Percentiles rank a stretch among this genome's conserved stretches.
Evolutionary conservation across 2,113 vertebrate species (phyloP).

Genomic region (Pyrgilauda ruficollis): DNA sequence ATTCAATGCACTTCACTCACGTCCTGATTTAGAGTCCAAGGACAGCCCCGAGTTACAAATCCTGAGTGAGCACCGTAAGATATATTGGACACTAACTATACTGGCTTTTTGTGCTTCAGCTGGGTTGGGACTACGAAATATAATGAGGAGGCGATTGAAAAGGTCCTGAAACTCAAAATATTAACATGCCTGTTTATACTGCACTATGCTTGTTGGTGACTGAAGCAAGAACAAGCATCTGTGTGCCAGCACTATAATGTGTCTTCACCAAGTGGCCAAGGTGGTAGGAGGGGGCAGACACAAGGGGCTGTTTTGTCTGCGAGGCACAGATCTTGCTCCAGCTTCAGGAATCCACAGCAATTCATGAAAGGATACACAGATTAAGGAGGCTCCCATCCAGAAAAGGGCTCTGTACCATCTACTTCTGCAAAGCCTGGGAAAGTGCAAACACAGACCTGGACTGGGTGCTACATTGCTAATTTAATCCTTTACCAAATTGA

Average conservation of each 20-base stretch:
- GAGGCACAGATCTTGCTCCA: neutral
- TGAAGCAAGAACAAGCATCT: neutral
- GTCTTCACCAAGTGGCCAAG: neutral
- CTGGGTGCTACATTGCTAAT: neutral
- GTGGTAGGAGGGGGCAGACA: neutral
- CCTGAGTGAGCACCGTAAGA: neutral
- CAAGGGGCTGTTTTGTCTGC: neutral
- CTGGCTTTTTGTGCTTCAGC: neutral
- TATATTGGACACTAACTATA: neutral
- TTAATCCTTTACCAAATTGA: neutral
- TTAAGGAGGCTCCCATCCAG: neutral
- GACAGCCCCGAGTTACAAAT: slow-evolving; percentile 31
- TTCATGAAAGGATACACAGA: neutral
- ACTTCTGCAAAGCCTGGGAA: slow-evolving; percentile 5
- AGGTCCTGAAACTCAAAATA: neutral
- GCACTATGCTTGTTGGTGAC: neutral
- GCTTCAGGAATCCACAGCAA: neutral
- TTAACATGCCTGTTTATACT: neutral
- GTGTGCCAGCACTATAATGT: neutral
- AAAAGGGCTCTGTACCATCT: neutral
- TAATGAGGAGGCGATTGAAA: neutral
- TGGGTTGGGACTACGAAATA: neutral
- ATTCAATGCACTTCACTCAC: slow-evolving; percentile 17
- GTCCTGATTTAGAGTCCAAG: slow-evolving; percentile 47
- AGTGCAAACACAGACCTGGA: neutral